Evolutionary conservation across 2,888 invertebrate genomes (phyloP).

Genomic region (Bimastos eiseni): DNA sequence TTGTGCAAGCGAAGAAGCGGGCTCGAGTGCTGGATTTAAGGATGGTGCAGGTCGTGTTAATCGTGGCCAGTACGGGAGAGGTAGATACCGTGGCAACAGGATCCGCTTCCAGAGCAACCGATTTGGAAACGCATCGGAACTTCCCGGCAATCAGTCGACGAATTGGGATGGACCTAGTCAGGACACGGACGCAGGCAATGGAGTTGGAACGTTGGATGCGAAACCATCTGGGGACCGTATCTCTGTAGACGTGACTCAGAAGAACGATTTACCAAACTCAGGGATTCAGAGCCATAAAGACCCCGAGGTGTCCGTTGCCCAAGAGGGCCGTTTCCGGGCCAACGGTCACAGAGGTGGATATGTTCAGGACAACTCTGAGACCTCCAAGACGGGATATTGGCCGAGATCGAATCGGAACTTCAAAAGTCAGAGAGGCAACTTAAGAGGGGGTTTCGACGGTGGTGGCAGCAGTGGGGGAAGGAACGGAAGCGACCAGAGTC

Average conservation of each 20-base stretch:
- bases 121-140: background rate
- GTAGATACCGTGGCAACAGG: background rate
- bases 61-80: background rate
- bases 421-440: background rate
- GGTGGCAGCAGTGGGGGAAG: background rate
- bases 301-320: background rate
- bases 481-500: background rate
- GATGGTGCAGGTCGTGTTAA: background rate
- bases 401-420: background rate
- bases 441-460: slow-evolving; percentile 1
- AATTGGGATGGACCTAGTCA: background rate
- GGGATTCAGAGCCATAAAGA: background rate
- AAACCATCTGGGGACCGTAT: background rate
- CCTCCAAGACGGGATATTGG: background rate
- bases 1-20: background rate
- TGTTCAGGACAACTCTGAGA: background rate
- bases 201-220: background rate
- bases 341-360: background rate
- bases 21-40: background rate
- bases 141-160: background rate
- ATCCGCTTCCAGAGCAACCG: background rate
- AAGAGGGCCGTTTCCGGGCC: background rate
- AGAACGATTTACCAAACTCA: background rate
- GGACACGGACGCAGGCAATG: background rate
- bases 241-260: background rate